Conservation (phyloP, 2,797 vertebrate species). For the Paedocypris micromegethes region DNA sequence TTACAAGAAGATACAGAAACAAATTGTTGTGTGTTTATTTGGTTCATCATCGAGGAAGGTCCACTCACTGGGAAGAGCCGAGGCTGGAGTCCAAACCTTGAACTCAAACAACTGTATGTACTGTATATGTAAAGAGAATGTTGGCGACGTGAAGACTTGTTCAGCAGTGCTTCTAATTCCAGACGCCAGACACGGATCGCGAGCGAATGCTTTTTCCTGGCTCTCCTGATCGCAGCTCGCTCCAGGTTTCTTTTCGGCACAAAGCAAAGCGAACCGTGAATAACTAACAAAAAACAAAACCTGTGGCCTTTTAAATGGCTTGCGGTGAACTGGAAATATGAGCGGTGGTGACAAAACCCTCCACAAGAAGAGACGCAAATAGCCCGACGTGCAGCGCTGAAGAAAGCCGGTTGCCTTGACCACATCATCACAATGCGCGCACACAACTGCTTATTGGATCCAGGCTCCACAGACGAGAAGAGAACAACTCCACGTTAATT, state of each 20-base stretch:
- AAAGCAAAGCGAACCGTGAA: slow-evolving; percentile 48
- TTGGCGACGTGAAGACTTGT: slow-evolving; percentile 6
- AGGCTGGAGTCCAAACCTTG: no score
- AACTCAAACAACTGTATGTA: background rate
- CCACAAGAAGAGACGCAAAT: slow-evolving; percentile 62
- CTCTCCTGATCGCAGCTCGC: slow-evolving; percentile 46
- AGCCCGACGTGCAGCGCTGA: slow-evolving; percentile 77
- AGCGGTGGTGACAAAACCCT: slow-evolving; percentile 59
- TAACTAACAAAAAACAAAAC: slow-evolving; percentile 52
- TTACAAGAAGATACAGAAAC: no score
- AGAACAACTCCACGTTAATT: slow-evolving; percentile 76
- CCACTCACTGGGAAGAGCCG: no score
- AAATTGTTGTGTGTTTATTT: no score
- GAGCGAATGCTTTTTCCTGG: slow-evolving; percentile 30
- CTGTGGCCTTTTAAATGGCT: slow-evolving; percentile 53
- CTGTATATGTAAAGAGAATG: background rate
- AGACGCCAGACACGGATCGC: slow-evolving; percentile 40
- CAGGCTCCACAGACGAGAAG: slow-evolving; percentile 75
- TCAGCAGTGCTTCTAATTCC: slow-evolving; percentile 19
- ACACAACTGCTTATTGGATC: slow-evolving; percentile 89
- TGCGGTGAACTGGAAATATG: slow-evolving; percentile 57
- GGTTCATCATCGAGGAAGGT: no score
- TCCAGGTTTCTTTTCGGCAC: slow-evolving; percentile 51
- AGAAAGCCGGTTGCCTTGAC: slow-evolving; percentile 85
- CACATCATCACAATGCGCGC: slow-evolving; percentile 89